Conservation (phyloP, 2,888 invertebrate genomes). For the Diogma glabrata region DNA sequence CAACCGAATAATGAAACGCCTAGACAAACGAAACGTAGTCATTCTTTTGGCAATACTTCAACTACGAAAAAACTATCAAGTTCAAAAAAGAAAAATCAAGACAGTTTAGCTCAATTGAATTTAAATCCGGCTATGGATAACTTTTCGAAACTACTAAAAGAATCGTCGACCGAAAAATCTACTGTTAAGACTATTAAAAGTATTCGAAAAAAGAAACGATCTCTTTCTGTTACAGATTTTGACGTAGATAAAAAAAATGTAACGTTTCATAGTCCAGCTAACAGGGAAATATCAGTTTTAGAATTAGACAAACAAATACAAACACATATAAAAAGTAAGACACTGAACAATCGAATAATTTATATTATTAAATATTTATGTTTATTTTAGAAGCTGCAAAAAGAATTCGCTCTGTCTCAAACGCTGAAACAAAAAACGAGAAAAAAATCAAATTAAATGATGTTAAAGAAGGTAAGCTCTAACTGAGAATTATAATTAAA, state of each 20-base stretch:
- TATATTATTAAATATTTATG: neutral
- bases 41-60: too few species aligned
- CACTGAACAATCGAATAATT: neutral
- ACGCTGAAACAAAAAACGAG: constrained; percentile 23
- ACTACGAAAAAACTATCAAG: neutral
- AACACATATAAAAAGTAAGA: neutral
- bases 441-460: constrained; percentile 18
- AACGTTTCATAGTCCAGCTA: constrained; percentile 28
- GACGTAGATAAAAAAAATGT: constrained; percentile 21
- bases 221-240: constrained; percentile 23
- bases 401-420: constrained; percentile 28
- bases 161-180: neutral
- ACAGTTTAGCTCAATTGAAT: neutral
- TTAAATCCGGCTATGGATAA: neutral
- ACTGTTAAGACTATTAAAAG: constrained; percentile 12
- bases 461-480: too few species aligned
- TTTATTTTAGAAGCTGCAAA: constrained; percentile 25
- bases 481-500: neutral
- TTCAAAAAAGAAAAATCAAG: neutral
- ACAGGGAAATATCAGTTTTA: constrained; percentile 21
- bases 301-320: constrained; percentile 17
- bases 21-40: neutral
- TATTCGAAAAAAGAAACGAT: constrained; percentile 24
- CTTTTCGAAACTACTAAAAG: neutral
- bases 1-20: neutral